Conservation (phyloP, 2,113 vertebrate species). For the Bubo bubo region DNA sequence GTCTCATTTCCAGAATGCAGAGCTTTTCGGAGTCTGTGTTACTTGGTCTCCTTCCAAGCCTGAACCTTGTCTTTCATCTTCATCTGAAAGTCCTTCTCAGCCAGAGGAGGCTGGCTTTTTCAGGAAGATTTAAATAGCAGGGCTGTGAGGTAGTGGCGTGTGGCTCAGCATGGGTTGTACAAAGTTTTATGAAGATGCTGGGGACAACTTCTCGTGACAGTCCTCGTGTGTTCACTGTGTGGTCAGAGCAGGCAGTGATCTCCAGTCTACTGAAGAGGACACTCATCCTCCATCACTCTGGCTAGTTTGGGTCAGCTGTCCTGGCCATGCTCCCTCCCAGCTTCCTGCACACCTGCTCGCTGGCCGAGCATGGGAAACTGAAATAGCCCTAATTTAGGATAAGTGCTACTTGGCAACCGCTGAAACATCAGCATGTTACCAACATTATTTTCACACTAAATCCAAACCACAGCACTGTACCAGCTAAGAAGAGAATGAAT, state of each 20-base stretch:
- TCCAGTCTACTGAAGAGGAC: background rate
- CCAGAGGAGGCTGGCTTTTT: background rate
- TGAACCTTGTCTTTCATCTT: background rate
- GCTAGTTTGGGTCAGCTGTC: too few species aligned
- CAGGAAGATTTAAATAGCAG: background rate
- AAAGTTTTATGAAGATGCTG: background rate
- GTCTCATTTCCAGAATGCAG: background rate
- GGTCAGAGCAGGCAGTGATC: background rate
- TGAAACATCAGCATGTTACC: too few species aligned
- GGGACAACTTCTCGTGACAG: background rate
- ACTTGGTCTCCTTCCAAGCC: background rate
- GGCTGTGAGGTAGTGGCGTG: rapidly evolving
- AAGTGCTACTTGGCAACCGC: too few species aligned
- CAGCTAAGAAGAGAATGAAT: too few species aligned
- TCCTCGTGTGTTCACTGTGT: background rate
- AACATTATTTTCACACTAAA: too few species aligned
- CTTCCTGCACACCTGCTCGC: too few species aligned
- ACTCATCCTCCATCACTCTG: rapidly evolving
- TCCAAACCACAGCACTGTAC: too few species aligned
- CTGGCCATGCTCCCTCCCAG: too few species aligned
- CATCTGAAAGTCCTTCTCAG: background rate
- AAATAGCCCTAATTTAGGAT: too few species aligned
- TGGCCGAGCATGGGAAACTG: too few species aligned
- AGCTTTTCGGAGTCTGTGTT: background rate
- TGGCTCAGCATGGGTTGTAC: background rate